A percentile compares a stretch with the other conserved stretches of the same genome.
phyloP scores from a whole-genome alignment of 2,888 invertebrate genomes.

The Trichopoda pennipes region DNA sequence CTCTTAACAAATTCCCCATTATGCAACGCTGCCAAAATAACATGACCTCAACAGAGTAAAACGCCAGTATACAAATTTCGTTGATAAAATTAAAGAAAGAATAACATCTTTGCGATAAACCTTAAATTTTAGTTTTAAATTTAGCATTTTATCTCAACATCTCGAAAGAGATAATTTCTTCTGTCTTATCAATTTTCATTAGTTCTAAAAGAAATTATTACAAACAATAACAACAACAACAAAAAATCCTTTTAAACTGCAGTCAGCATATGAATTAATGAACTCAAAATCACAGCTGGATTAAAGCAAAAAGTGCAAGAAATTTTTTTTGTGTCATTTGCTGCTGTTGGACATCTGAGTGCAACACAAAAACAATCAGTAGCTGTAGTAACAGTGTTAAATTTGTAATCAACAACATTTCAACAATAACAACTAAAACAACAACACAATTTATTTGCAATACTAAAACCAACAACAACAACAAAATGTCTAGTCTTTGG shows the following conservation, averaged over 20 bases:
- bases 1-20: too few species aligned
- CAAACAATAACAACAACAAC: not conserved
- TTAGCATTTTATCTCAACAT: not conserved
- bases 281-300: slow-evolving; percentile 54
- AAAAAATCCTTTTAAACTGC: not conserved
- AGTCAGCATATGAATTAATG: slow-evolving; percentile 37
- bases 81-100: too few species aligned
- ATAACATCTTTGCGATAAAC: too few species aligned
- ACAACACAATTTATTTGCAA: slow-evolving; percentile 27
- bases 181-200: not conserved
- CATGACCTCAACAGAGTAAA: too few species aligned
- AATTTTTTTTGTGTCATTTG: not conserved
- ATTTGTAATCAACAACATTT: slow-evolving; percentile 58
- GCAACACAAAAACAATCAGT: slow-evolving; percentile 41
- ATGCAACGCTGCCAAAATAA: too few species aligned
- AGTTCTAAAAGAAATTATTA: not conserved
- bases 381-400: slow-evolving; percentile 57
- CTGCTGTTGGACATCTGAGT: not conserved
- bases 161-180: not conserved
- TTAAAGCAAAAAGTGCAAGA: not conserved
- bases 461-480: not conserved
- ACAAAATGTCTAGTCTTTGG: slow-evolving; percentile 13
- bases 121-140: too few species aligned
- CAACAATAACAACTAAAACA: too few species aligned
- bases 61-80: too few species aligned